Evolutionary conservation across 2,888 invertebrate species (phyloP).

Genomic region (Lepetodrilus schrolli): DNA sequence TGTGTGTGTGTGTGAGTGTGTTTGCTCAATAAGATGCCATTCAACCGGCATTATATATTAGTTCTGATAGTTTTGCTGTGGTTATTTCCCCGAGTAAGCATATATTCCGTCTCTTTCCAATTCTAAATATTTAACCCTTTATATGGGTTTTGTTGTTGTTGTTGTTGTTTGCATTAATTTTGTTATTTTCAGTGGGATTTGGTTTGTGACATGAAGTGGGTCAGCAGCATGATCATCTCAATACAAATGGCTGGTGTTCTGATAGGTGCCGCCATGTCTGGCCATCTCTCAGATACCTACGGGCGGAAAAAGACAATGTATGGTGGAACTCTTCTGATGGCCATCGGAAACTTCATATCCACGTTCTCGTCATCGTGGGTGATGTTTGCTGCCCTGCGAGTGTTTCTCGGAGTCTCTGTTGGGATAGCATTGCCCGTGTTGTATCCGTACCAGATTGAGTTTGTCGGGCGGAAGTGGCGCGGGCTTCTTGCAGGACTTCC

Average conservation of each 20-base stretch:
- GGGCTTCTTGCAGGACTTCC: slow-evolving; percentile 35
- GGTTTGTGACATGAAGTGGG: slow-evolving; percentile 38
- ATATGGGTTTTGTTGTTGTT: too few species aligned
- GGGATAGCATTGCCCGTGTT: slow-evolving; percentile 31
- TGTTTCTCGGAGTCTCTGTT: slow-evolving; percentile 31
- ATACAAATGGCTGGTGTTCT: slow-evolving; percentile 41
- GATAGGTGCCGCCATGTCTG: slow-evolving; percentile 32
- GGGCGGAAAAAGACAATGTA: slow-evolving; percentile 19
- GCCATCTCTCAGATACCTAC: slow-evolving; percentile 9
- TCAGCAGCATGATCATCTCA: slow-evolving; percentile 28
- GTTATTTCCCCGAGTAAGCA: too few species aligned
- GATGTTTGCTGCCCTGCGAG: slow-evolving; percentile 5
- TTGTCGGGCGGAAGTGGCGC: slow-evolving; percentile 30
- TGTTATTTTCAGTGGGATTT: slow-evolving; percentile 36
- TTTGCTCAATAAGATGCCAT: too few species aligned
- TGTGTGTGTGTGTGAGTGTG: too few species aligned
- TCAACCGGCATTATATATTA: too few species aligned
- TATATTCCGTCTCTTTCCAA: too few species aligned
- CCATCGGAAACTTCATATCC: not conserved
- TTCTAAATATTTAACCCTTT: too few species aligned
- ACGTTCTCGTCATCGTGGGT: not conserved
- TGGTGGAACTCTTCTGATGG: not conserved
- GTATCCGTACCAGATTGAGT: slow-evolving; percentile 34
- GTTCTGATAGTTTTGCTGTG: too few species aligned
- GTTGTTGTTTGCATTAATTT: too few species aligned